Evolutionary conservation across 2,888 invertebrate genomes (phyloP), one percentile per base, ranked within the genome.

Genomic region (Drosophila lacicola): DNA sequence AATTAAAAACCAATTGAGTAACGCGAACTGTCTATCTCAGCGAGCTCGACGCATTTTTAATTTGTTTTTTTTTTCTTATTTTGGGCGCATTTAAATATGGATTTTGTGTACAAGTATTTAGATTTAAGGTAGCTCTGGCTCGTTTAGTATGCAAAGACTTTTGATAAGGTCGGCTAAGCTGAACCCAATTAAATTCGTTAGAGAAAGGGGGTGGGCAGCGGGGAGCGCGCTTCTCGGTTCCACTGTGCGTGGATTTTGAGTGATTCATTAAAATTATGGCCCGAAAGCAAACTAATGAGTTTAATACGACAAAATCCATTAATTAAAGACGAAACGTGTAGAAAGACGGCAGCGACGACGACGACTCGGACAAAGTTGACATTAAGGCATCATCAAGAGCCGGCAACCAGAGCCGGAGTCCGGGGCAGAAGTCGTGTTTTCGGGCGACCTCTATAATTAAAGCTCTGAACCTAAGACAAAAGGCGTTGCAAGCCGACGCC

Each of bases 261-360:
- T 87, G 90, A 87, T 87, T 87, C 87, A 87, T 89, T 79, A 72
- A 84, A 87, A 89, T 87, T 82, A 87, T 87, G 86, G 71, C 70
- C 71, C 68, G 85, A 88, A 89, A 84, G 85, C 87, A 79, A 89
- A 85, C 90, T 87, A 87, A 87, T 87, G 87, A 90, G 90, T 89
- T 81, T 87, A 90, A 90, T 87, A 70, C 88, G 78, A 72, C 75
- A 68, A 88, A 70, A 70, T 72, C 74, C 82, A 87, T 89, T 90
- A 89, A 87, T 90, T 89, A 84, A 58, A 67, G 63, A 65, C 61
- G 70, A 70, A 78, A 41, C 69, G 78, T 57, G 65, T 74, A 66
- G 70, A 77, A 70, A 70, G 77, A n/a, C 39, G 19, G 46, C 53
- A 33, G 57, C 47, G 17, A 39, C 51, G 36, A 39, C 51, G 36